Evolutionary conservation across 2,888 invertebrate genomes (phyloP), one percentile per base, ranked within the genome.

Genomic region (Eupithecia subumbrata): DNA sequence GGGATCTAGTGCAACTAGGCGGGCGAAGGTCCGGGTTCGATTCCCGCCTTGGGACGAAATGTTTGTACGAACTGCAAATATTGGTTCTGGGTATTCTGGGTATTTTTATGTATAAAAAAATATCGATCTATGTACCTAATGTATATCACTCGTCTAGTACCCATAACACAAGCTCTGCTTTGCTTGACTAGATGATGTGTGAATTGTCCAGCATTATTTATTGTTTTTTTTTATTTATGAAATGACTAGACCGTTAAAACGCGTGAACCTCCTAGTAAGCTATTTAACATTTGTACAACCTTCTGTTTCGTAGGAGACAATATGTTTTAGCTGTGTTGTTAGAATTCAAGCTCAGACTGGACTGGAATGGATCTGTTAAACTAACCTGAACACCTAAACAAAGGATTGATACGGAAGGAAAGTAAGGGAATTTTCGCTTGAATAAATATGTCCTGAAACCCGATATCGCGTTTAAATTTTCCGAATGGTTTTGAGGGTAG

Each of bases 391-490:
- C 22, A 60, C 37, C 40, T 22, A 43, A 14, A 69, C 63, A 69
- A 60, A 22, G 72, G 70, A 73, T 72, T 72, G 60, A 48, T 60
- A 71, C 18, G 43, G 63, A 71, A 71, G 40, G 52, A 63, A 64
- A 52, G 48, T 67, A 40, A 43, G 48, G 40, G 12, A 34, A 73
- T 76, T 68, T 72, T 68, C 68, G 72, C 70, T 67, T 68, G 74
- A 72, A 70, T 67, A 72, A 74, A 74, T 72, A 73, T 30, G n/a
- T 63, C 34, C 68, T n/a, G 69, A 66, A 72, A 76, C 71, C 74
- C 48, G 69, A 60, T 74, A 69, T 67, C 30, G 68, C 25, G 22
- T 30, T 56, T 40, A 71, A 70, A 66, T 72, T 45, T 30, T 63
- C 40, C 43, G 22, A 74, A 77, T 72, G 74, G 73, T 71, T 73